phyloP scores from a whole-genome alignment of 1,140 invertebrate genomes.

The Glossosoma conforme region DNA sequence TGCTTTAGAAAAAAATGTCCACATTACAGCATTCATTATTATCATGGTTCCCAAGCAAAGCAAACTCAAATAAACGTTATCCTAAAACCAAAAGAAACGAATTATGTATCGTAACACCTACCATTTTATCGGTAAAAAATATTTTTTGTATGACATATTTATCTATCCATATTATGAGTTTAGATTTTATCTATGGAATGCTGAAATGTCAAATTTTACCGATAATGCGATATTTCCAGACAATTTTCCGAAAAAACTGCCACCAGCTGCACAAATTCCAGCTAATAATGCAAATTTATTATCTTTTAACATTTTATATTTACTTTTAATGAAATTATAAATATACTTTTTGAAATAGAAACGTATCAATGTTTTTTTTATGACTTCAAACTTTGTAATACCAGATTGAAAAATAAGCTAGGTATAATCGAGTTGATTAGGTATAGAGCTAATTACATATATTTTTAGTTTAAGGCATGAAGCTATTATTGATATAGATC shows the following conservation, averaged over 20 bases:
- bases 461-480: too few species aligned
- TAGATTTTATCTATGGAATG: too few species aligned
- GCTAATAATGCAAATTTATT: conserved; percentile 36
- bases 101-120: not conserved
- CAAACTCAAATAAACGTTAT: conserved; percentile 32
- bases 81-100: conserved; percentile 10
- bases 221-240: conserved; percentile 33
- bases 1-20: conserved; percentile 56
- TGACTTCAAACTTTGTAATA: too few species aligned
- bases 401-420: too few species aligned
- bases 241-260: conserved; percentile 44
- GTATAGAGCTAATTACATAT: too few species aligned
- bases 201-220: conserved; percentile 9
- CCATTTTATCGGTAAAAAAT: not conserved
- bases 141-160: too few species aligned
- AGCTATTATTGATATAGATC: too few species aligned
- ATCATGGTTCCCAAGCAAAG: conserved; percentile 52
- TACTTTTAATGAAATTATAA: not conserved
- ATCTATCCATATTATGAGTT: too few species aligned
- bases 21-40: conserved; percentile 53
- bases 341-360: too few species aligned
- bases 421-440: too few species aligned
- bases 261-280: conserved; percentile 42
- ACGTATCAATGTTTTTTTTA: too few species aligned
- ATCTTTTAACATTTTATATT: conserved; percentile 8